These are phyloP conservation scores for Lycodopsis pacificus DNA, from an alignment of 2,797 vertebrate species.

Conservation along the genomic window DNA sequence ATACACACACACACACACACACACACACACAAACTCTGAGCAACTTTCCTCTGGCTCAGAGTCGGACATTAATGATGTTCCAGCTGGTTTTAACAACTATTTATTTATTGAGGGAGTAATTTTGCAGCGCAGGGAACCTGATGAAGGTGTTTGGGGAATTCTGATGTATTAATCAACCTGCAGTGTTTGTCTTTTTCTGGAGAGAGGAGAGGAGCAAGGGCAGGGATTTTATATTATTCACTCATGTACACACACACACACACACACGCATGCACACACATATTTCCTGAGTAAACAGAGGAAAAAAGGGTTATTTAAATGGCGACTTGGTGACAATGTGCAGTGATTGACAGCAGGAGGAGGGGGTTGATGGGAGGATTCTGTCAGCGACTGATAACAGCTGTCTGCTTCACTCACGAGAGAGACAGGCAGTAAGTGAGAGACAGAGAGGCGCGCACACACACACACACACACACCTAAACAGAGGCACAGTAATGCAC, in stretches of 20 bases:
- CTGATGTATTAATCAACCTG: slow-evolving; percentile 60
- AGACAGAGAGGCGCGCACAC: slow-evolving; percentile 31
- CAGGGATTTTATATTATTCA: slow-evolving; percentile 34
- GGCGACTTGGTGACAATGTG: slow-evolving; percentile 68
- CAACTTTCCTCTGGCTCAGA: slow-evolving; percentile 62
- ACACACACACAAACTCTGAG: slow-evolving; percentile 35
- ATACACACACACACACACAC: slow-evolving; percentile 26
- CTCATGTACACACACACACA: slow-evolving; percentile 11
- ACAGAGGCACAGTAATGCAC: slow-evolving; percentile 50
- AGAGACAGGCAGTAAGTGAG: slow-evolving; percentile 37
- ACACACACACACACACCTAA: slow-evolving; percentile 25
- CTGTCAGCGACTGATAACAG: slow-evolving; percentile 82
- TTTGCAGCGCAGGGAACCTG: slow-evolving; percentile 62
- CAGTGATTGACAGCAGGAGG: slow-evolving; percentile 78
- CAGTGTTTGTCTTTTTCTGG: slow-evolving; percentile 44
- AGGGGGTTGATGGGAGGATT: slow-evolving; percentile 74
- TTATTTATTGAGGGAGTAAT: slow-evolving; percentile 76
- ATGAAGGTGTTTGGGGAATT: slow-evolving; percentile 73
- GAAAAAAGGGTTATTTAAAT: slow-evolving; percentile 67
- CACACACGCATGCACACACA: not conserved
- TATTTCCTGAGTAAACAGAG: slow-evolving; percentile 57
- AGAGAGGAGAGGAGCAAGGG: slow-evolving; percentile 24
- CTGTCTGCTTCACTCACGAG: slow-evolving; percentile 75
- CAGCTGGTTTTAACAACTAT: slow-evolving; percentile 76
- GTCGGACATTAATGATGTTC: slow-evolving; percentile 77